Base-by-base conservation (phyloP, 2,888 invertebrate species). In the Cerceris ruficornis region DNA sequence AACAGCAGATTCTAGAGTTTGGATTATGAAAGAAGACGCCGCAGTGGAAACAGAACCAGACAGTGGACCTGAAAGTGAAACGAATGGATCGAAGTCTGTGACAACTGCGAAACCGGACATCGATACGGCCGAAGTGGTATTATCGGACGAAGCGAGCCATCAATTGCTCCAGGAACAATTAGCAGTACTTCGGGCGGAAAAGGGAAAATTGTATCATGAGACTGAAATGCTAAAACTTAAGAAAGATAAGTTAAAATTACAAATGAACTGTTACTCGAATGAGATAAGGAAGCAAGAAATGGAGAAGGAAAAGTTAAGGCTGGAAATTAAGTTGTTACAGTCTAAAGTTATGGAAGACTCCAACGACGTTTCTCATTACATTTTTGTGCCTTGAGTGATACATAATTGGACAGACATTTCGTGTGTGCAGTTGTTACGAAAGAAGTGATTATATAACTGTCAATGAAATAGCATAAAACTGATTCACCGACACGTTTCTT, bases 191-290 rank as follows among this genome's bases (percentile, higher is more conserved):
- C 87, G 90, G 6, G 90, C 90, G 1, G 92, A 92, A 60, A 89
- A 89, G 39, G 87, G 85, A 2, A 91, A 91, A 71, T 73, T 92
- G 5, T 86, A 86, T 69, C 90, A 89, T 9, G 92, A 92, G 80
- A 91, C 91, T 17, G 91, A 91, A 69, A 88, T 90, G 87, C 77
- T 92, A 7, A 91, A 91, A 62, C 81, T 91, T 15, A 92, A 92
- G 57, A 90, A 90, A 58, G 90, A 90, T 65, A 94, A 94, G 92
- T 93, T 94, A 39, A 94, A 92, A 71, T 69, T 87, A 14, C 89
- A 89, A 61, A 91, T 90, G 64, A 88, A 87, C 71, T 90, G 89
- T 69, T 90, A 88, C 64, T 83, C 87, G 0, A 90, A 88, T 17
- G 89, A 90, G 54, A 88, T 91, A 62, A 85, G 85, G 15, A 90